These are phyloP conservation scores for Drosophila varians DNA, from an alignment of 1,140 invertebrate species.

Conservation along the genomic window DNA sequence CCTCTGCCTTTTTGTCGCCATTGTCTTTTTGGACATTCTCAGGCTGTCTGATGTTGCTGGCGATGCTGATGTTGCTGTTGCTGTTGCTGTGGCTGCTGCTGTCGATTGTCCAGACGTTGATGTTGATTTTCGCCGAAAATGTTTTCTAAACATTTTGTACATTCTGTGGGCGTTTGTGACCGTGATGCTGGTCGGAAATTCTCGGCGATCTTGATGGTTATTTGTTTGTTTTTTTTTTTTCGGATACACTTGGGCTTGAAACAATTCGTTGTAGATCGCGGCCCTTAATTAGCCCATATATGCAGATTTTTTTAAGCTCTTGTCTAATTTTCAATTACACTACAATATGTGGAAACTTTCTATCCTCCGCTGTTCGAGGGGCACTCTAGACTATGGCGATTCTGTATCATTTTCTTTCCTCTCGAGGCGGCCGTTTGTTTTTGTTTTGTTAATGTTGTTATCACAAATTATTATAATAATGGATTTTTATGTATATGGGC, in stretches of 20 bases:
- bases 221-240: constrained; percentile 13
- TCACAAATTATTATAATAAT: constrained; percentile 54
- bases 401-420: constrained; percentile 38
- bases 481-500: constrained; percentile 19
- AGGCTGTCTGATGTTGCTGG: constrained; percentile 50
- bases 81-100: constrained; percentile 19
- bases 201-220: constrained; percentile 31
- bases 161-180: constrained; percentile 64
- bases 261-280: constrained; percentile 20
- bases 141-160: constrained; percentile 83
- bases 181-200: constrained; percentile 44
- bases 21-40: constrained; percentile 58
- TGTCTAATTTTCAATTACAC: constrained; percentile 21
- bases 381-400: constrained; percentile 1
- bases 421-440: constrained; percentile 18
- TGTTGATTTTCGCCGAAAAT: constrained; percentile 82
- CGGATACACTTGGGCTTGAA: constrained; percentile 30
- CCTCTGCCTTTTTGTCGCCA: constrained; percentile 55
- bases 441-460: constrained; percentile 59
- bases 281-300: constrained; percentile 69
- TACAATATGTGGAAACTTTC: constrained; percentile 6
- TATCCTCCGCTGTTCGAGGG: constrained; percentile 23
- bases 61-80: constrained; percentile 1
- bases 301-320: constrained; percentile 36
- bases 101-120: constrained; percentile 28